Conservation (phyloP, 1,140 invertebrate species). For the Mercenaria mercenaria region DNA sequence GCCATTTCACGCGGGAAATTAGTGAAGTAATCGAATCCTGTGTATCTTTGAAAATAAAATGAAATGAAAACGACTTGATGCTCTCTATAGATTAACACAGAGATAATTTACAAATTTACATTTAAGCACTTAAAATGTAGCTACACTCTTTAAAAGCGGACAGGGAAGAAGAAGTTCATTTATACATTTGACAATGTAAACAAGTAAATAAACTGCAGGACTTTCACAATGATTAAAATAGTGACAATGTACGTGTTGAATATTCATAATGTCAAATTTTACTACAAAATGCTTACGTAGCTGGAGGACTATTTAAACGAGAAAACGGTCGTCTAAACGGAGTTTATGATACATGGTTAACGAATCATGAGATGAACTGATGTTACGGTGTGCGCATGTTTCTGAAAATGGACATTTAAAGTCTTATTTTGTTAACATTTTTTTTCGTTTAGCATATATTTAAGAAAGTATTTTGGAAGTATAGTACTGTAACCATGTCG, state of each 20-base stretch:
- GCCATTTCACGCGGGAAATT: too few species aligned
- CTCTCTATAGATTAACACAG: too few species aligned
- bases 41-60: too few species aligned
- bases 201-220: not conserved
- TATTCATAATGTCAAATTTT: not conserved
- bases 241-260: not conserved
- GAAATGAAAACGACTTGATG: too few species aligned
- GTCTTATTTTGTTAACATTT: too few species aligned
- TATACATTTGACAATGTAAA: too few species aligned
- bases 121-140: too few species aligned
- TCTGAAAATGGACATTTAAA: not conserved
- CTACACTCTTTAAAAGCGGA: too few species aligned
- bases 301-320: not conserved
- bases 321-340: not conserved
- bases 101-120: too few species aligned
- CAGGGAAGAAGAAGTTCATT: too few species aligned
- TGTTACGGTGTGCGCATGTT: not conserved
- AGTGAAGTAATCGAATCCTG: too few species aligned
- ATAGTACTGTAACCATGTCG: conserved; percentile 27
- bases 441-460: too few species aligned
- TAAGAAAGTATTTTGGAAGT: not conserved
- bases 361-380: not conserved
- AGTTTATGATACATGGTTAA: not conserved
- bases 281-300: not conserved
- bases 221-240: not conserved